These are phyloP conservation scores for Eupleurogrammus muticus DNA, from an alignment of 2,797 vertebrate genomes.

Conservation along the genomic window DNA sequence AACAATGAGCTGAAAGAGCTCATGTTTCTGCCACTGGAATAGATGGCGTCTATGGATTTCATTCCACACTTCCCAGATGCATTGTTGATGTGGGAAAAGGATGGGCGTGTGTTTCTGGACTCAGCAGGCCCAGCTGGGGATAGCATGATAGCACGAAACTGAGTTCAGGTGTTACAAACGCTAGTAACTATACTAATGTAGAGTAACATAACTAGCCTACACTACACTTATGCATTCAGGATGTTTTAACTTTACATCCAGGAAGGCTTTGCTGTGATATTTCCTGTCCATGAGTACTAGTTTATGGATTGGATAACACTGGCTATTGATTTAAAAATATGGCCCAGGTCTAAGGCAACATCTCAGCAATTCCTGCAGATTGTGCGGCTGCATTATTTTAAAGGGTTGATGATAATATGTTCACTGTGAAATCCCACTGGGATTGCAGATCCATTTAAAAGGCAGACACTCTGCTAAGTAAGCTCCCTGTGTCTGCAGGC, in stretches of 20 bases:
- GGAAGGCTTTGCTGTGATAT: neutral
- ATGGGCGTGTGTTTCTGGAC: conserved; percentile 18
- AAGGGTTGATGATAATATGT: conserved; percentile 42
- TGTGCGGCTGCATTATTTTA: conserved; percentile 25
- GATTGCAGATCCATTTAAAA: conserved; percentile 33
- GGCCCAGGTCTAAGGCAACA: conserved; percentile 27
- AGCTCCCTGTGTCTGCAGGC: conserved; percentile 45
- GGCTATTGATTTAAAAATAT: conserved; percentile 45
- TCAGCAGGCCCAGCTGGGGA: conserved; percentile 10
- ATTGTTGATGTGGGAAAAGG: conserved; percentile 32
- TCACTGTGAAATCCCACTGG: conserved; percentile 39
- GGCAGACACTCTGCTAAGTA: conserved; percentile 13
- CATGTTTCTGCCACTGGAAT: conserved; percentile 48
- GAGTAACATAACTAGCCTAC: neutral
- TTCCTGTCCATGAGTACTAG: conserved; percentile 8
- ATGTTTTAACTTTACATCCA: conserved; percentile 8
- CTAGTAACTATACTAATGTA: conserved; percentile 2
- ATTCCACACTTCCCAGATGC: conserved; percentile 36
- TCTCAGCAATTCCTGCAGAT: conserved; percentile 21
- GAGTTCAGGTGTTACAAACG: neutral
- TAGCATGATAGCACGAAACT: neutral
- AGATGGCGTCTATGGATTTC: conserved; percentile 28
- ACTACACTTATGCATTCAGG: neutral
- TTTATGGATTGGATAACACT: conserved; percentile 26
- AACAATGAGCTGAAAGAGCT: conserved; percentile 55